Conservation (phyloP, 2,113 vertebrate species). For the Pterophyllum scalare region DNA sequence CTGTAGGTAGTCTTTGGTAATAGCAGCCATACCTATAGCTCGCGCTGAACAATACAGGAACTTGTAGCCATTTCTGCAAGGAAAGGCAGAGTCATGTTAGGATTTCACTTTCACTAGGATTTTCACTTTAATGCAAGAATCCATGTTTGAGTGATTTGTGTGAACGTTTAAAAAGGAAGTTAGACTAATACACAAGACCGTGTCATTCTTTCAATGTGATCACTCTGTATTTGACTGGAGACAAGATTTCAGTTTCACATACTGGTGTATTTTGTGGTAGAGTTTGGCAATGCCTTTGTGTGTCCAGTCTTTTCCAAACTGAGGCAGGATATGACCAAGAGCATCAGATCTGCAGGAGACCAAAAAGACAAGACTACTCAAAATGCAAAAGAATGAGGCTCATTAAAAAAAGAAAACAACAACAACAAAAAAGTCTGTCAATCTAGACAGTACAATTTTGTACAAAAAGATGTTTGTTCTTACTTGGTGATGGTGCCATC, state of each 20-base stretch:
- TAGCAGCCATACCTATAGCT: slow-evolving; percentile 91
- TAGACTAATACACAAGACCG: not conserved
- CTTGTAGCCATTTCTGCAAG: slow-evolving; percentile 92
- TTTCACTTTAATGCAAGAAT: not conserved
- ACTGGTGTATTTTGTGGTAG: slow-evolving; percentile 96
- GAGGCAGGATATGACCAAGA: slow-evolving; percentile 93
- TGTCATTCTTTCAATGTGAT: not conserved
- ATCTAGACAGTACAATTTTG: not conserved
- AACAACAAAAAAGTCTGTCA: not conserved
- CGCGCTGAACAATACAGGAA: slow-evolving; percentile 96
- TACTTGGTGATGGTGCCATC: slow-evolving; percentile 97
- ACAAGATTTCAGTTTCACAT: slow-evolving; percentile 36
- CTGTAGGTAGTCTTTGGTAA: slow-evolving; percentile 91
- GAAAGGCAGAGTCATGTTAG: not conserved
- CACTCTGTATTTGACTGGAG: not conserved
- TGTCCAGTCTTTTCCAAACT: slow-evolving; percentile 97
- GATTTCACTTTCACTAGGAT: too few relatives aligned
- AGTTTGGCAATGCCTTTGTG: slow-evolving; percentile 92
- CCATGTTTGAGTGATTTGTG: not conserved
- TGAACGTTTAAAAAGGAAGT: not conserved
- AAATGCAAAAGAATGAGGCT: not conserved
- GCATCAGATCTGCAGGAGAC: slow-evolving; percentile 87
- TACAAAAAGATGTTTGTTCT: slow-evolving; percentile 27
- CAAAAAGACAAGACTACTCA: not conserved
- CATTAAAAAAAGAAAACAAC: not conserved